phyloP scores from a whole-genome alignment of 2,888 invertebrate genomes.

The Toxonevra muliebris region DNA sequence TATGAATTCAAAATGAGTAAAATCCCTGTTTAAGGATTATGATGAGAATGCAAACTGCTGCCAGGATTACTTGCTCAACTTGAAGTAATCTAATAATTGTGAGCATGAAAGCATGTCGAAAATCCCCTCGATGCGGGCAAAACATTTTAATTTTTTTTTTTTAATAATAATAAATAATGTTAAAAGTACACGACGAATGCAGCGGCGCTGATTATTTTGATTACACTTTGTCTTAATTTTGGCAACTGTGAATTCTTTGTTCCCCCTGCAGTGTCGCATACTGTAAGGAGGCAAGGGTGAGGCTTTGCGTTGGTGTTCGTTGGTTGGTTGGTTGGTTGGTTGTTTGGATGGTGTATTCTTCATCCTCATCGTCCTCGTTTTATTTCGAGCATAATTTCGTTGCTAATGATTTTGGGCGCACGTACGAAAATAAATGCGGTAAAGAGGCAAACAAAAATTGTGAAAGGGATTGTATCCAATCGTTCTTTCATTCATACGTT shows the following conservation, averaged over 20 bases:
- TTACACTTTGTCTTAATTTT: conserved; percentile 22
- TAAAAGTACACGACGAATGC: not conserved
- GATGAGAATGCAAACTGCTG: conserved; percentile 34
- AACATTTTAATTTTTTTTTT: not conserved
- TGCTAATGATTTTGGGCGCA: conserved; percentile 63
- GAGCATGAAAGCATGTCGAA: conserved; percentile 15
- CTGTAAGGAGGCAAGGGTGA: not conserved
- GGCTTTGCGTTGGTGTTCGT: not conserved
- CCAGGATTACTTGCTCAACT: conserved; percentile 29
- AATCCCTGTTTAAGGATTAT: conserved; percentile 35
- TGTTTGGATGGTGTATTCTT: not conserved
- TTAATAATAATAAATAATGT: not conserved
- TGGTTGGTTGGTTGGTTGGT: not conserved
- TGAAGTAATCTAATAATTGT: conserved; percentile 33
- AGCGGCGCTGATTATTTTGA: conserved; percentile 15
- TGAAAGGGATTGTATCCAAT: no score
- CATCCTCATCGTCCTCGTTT: not conserved
- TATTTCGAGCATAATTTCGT: conserved; percentile 60
- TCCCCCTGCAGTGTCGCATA: not conserved
- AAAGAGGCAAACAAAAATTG: no score
- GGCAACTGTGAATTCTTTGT: not conserved
- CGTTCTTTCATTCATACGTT: not conserved
- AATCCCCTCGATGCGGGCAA: not conserved
- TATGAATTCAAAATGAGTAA: not conserved
- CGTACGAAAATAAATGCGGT: conserved; percentile 37